Evolutionary conservation across 2,888 invertebrate genomes (phyloP).

Genomic region (Rotaria magnacalcarata): DNA sequence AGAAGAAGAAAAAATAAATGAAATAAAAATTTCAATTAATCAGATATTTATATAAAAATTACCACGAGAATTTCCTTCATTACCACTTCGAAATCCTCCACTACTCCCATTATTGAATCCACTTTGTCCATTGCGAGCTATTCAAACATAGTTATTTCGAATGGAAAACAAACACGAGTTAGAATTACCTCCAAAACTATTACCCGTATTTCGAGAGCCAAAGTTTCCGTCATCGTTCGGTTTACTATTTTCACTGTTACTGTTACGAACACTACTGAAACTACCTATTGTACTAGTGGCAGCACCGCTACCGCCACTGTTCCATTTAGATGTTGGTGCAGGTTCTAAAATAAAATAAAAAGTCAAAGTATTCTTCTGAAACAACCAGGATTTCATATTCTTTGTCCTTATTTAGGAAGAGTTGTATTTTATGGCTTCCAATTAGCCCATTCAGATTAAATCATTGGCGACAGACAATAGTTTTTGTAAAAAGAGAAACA

Average conservation of each 20-base stretch:
- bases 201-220: not conserved
- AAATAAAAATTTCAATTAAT: not conserved
- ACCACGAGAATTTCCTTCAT: not conserved
- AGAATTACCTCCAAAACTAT: not conserved
- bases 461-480: no score
- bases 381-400: no score
- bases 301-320: not conserved
- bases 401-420: no score
- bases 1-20: no score
- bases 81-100: not conserved
- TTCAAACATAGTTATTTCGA: not conserved
- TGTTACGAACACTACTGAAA: not conserved
- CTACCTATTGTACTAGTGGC: not conserved
- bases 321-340: not conserved
- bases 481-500: no score
- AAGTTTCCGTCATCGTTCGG: not conserved
- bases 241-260: not conserved
- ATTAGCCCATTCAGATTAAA: no score
- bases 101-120: not conserved
- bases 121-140: not conserved
- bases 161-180: rapidly evolving
- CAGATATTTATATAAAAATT: not conserved
- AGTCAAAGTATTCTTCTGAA: no score
- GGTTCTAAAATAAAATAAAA: not conserved
- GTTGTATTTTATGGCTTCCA: no score